phyloP scores from a whole-genome alignment of 2,888 invertebrate genomes.

The Sminthurides aquaticus region DNA sequence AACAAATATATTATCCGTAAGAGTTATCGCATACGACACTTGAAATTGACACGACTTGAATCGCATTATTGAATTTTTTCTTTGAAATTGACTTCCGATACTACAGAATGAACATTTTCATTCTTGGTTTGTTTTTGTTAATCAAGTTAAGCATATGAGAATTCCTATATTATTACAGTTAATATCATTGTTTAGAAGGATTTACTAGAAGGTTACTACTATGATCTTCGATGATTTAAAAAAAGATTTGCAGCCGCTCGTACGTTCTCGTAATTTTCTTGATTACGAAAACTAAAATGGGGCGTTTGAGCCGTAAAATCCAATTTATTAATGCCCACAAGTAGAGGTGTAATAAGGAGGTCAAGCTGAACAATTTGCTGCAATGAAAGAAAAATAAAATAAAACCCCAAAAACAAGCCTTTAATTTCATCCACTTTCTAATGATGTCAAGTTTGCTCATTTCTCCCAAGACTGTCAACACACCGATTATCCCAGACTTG shows the following conservation, averaged over 20 bases:
- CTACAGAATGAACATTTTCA: conserved; percentile 2
- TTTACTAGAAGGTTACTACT: background rate
- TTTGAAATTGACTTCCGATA: conserved; percentile 15
- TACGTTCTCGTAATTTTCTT: no score
- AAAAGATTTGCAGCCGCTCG: background rate
- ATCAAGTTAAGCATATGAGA: background rate
- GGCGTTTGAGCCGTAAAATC: no score
- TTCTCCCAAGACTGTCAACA: no score
- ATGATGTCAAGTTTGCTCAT: no score
- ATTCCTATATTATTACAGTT: background rate
- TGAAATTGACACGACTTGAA: conserved; percentile 23
- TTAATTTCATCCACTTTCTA: no score
- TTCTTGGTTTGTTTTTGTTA: conserved; percentile 19
- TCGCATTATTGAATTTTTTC: conserved; percentile 21
- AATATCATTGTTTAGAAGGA: no score
- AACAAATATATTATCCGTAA: no score
- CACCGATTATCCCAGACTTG: no score
- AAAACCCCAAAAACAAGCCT: no score
- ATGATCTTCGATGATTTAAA: background rate
- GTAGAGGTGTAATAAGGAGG: no score
- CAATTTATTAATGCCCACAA: no score
- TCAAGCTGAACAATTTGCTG: background rate
- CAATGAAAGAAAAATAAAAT: background rate
- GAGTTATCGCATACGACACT: conserved; percentile 24
- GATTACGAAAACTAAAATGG: no score